These are phyloP conservation scores for Oophaga pumilio DNA, from an alignment of 2,113 vertebrate species.

Conservation along the genomic window DNA sequence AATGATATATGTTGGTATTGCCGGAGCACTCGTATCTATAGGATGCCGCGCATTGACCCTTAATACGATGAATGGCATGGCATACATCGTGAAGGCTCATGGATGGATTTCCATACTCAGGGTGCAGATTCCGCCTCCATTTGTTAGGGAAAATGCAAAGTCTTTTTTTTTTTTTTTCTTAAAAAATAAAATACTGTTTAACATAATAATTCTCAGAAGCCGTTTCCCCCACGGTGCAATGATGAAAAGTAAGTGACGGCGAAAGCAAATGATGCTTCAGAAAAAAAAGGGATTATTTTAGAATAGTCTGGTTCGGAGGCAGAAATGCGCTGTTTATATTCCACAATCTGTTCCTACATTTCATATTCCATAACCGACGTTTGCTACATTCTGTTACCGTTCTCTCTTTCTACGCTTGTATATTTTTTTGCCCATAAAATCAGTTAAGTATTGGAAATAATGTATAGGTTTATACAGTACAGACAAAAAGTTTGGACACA, in stretches of 20 bases:
- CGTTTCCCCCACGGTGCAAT: slow-evolving; percentile 62
- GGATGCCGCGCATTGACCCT: slow-evolving; percentile 62
- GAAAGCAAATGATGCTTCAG: slow-evolving; percentile 60
- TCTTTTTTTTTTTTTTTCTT: slow-evolving; percentile 61
- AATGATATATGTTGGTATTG: slow-evolving; percentile 67
- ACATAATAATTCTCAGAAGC: slow-evolving; percentile 67
- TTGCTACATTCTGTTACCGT: slow-evolving; percentile 12
- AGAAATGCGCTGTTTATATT: slow-evolving; percentile 59
- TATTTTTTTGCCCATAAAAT: not conserved
- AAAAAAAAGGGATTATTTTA: slow-evolving; percentile 63
- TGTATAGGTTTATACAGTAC: not conserved
- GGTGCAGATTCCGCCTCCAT: slow-evolving; percentile 61
- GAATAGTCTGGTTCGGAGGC: slow-evolving; percentile 59
- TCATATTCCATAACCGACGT: not conserved
- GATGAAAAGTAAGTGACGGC: slow-evolving; percentile 68
- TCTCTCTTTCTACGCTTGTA: not conserved
- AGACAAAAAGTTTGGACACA: too few species aligned
- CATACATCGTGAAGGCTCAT: slow-evolving; percentile 56
- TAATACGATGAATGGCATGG: slow-evolving; percentile 66
- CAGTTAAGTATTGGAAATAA: not conserved
- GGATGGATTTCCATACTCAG: slow-evolving; percentile 62
- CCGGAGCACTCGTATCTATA: slow-evolving; percentile 64
- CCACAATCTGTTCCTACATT: slow-evolving; percentile 54
- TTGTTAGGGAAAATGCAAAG: slow-evolving; percentile 63
- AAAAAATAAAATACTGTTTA: slow-evolving; percentile 63